Evolutionary conservation across 2,888 invertebrate species (phyloP).

Genomic region (Agrochola lota): DNA sequence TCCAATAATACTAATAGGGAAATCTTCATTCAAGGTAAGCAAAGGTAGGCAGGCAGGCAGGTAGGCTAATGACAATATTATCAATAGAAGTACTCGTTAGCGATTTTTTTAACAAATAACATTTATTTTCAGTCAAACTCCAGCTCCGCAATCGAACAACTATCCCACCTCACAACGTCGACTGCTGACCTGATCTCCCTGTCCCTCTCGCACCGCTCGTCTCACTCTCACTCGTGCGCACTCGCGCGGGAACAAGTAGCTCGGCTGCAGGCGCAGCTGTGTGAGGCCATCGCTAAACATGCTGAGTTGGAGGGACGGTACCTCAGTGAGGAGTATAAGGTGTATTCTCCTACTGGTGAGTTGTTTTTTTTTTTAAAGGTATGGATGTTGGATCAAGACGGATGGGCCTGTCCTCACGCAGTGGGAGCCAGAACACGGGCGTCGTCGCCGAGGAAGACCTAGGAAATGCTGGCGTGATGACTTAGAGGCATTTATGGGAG

Average conservation of each 20-base stretch:
- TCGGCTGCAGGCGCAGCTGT: slow-evolving; percentile 49
- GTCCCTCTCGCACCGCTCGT: background rate
- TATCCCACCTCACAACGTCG: slow-evolving; percentile 47
- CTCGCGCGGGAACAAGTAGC: slow-evolving; percentile 38
- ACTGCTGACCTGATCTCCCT: slow-evolving; percentile 17
- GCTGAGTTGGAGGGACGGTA: slow-evolving; percentile 76
- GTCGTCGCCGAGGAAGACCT: too few relatives aligned
- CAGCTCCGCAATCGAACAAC: slow-evolving; percentile 46
- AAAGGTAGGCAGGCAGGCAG: too few relatives aligned
- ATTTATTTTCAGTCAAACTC: slow-evolving; percentile 64
- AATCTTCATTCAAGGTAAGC: too few relatives aligned
- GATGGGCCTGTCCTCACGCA: too few relatives aligned
- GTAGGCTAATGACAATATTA: too few relatives aligned
- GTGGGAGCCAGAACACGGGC: too few relatives aligned
- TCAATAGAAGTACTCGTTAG: too few relatives aligned
- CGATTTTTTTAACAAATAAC: too few relatives aligned
- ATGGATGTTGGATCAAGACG: background rate
- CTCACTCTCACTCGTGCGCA: background rate
- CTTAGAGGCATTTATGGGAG: too few relatives aligned
- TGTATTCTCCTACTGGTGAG: slow-evolving; percentile 85
- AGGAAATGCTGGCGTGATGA: too few relatives aligned
- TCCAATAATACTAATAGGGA: too few relatives aligned
- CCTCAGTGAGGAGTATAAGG: slow-evolving; percentile 78
- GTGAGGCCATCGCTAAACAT: slow-evolving; percentile 52
- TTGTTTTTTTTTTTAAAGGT: background rate